Evolutionary conservation across 2,797 vertebrate genomes (phyloP).

Genomic region (Spea hammondii): DNA sequence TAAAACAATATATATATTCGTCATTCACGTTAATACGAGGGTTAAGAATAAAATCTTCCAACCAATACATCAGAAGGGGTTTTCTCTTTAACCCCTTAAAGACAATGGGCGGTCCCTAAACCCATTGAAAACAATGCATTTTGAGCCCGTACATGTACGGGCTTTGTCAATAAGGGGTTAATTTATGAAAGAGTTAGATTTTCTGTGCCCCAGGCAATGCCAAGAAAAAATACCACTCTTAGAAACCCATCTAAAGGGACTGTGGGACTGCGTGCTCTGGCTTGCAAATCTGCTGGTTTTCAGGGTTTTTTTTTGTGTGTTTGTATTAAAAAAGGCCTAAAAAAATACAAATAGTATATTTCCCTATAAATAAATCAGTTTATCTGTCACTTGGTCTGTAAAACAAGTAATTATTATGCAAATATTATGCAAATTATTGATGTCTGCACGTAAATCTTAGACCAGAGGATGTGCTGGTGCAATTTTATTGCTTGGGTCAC

Average conservation of each 20-base stretch:
- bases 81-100: conserved; percentile 41
- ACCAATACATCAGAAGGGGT: conserved; percentile 22
- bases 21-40: background rate
- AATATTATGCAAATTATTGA: background rate
- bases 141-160: too few species aligned
- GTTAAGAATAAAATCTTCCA: conserved; percentile 34
- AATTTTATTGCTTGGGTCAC: too few species aligned
- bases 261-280: conserved; percentile 19
- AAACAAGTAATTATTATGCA: too few species aligned
- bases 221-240: conserved; percentile 53
- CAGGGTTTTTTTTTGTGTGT: conserved; percentile 6
- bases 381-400: too few species aligned
- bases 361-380: too few species aligned
- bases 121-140: too few species aligned
- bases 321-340: background rate
- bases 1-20: background rate
- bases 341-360: background rate
- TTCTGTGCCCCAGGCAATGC: conserved; percentile 65
- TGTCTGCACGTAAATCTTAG: background rate
- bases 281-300: conserved; percentile 24
- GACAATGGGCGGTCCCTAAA: too few species aligned
- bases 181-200: conserved; percentile 64
- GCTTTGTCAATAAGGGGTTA: too few species aligned
- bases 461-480: background rate
- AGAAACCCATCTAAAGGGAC: conserved; percentile 50